Evolutionary conservation across 1,140 invertebrate genomes (phyloP), one percentile per base, ranked within the genome.

Genomic region (Odontomachus brunneus): DNA sequence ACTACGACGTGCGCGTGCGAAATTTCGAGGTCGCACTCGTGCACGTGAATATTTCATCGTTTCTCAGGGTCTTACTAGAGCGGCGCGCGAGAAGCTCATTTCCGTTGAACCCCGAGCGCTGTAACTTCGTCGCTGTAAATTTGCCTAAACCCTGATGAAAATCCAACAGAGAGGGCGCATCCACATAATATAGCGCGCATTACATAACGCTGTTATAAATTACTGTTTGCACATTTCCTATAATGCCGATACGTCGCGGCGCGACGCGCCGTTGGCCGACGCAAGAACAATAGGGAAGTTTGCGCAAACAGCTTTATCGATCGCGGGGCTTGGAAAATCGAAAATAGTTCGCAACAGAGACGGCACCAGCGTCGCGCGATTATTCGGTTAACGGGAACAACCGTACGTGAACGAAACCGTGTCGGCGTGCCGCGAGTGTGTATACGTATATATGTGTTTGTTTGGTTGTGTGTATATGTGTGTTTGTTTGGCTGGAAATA

Each of bases 201-300:
- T 24, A 76, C 24, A 22, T 11, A 38, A 76, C 17, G 17, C 44
- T 0, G n/a, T 65, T 14, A 44, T 78, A 57, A 78, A 67, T 78
- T 78, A 66, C 15, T 9, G 1, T 9, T 44, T 17, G 29, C 3
- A 57, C 44, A 17, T 55, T 7, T 69, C 17, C 24, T 7, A 17
- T 44, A 78, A 57, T 67, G 9, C 3, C 33, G 15, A 26, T 78
- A 67, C 15, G 15, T 76, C 29, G n/a, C n/a, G n/a, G n/a, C n/a
- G n/a, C n/a, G n/a, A n/a, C n/a, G n/a, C n/a, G 33, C 33, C 19
- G 48, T 11, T 44, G 22, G 38, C 69, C n/a, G 44, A 12, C 24
- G 11, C 15, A 9, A 67, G 55, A 78, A 78, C 17, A 78, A 67
- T 66, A 53, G 17, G 49, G 26, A 78, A 78, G 49, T 78, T 76